These are phyloP conservation scores for Acanthoscelides obtectus DNA, from an alignment of 2,888 invertebrate species.

Conservation along the genomic window DNA sequence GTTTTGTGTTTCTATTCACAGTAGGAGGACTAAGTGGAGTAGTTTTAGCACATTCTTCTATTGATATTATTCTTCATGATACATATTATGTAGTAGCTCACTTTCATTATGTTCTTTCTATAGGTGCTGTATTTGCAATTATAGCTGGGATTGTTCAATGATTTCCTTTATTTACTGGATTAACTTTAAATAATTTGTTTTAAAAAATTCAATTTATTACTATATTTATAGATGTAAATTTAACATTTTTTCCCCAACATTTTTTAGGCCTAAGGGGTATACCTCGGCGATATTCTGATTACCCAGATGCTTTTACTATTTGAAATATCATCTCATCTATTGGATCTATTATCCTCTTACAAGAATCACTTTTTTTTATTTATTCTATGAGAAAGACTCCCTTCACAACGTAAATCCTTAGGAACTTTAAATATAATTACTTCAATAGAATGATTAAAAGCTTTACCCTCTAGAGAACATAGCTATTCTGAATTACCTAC, in stretches of 20 bases:
- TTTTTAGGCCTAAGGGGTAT: constrained; percentile 67
- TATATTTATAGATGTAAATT: too few relatives aligned
- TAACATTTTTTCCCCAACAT: constrained; percentile 81
- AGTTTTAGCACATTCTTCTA: constrained; percentile 66
- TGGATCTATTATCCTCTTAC: constrained; percentile 58
- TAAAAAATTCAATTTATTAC: too few relatives aligned
- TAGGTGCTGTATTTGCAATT: constrained; percentile 76
- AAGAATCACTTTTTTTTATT: background rate
- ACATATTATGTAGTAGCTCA: constrained; percentile 83
- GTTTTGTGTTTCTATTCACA: constrained; percentile 75
- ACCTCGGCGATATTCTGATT: constrained; percentile 73
- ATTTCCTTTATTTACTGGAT: constrained; percentile 69
- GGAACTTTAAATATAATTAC: constrained; percentile 51
- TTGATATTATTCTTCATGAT: constrained; percentile 76
- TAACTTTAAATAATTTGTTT: constrained; percentile 60
- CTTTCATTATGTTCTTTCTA: constrained; percentile 76
- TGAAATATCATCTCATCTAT: too few relatives aligned
- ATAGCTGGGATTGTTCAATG: constrained; percentile 69
- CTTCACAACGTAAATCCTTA: constrained; percentile 49
- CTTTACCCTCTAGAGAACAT: constrained; percentile 55
- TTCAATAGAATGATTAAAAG: constrained; percentile 61
- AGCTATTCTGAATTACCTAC: constrained; percentile 57
- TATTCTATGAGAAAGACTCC: too few relatives aligned
- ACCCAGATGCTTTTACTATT: too few relatives aligned
- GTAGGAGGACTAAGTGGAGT: constrained; percentile 68